Evolutionary conservation across 2,888 invertebrate species (phyloP), one percentile per base, ranked within the genome.

Genomic region (Mystacides longicornis): DNA sequence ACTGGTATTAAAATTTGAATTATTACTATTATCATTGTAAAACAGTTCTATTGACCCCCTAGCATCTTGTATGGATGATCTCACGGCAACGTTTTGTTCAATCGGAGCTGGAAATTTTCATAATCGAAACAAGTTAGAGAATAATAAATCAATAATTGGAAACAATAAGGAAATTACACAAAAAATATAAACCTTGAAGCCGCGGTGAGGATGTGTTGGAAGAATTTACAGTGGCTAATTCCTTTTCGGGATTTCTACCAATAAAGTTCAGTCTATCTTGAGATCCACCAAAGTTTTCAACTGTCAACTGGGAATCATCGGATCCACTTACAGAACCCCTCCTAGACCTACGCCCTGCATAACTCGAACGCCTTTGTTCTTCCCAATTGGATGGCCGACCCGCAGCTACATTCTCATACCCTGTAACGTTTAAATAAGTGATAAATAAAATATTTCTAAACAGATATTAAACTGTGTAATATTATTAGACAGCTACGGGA

Each of bases 221-320:
- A 49, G 67, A 68, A n/a, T 70, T 67, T 61, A 81, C 58, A 0
- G 75, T 77, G 1, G 77, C 77, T 1, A 77, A 71, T 65, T 88
- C 87, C 71, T 89, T 89, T 71, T 92, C 92, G 0, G 87, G 88
- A 72, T 89, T 88, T 57, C 86, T 78, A 0, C 90, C 90, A 46
- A 91, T 84, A 68, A 89, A 88, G 74, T 90, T 89, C 64, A 93
- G 71, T 9, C 62, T 43, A 71, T 93, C 93, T 76, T 92, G 92
- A 62, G 90, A 90, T 55, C 93, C 93, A 48, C 93, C 93, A 71
- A 93, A 93, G 75, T 93, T 93, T 75, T 93, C 93, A 54, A 93
- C 88, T 0, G 93, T 93, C 63, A 93, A 77, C 70, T 93, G 91
- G 27, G 90, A 91, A 68, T 93, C 93, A 68, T 93, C 93, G 0